Evolutionary conservation across 2,797 vertebrate genomes (phyloP).

Genomic region (Eremophila alpestris): DNA sequence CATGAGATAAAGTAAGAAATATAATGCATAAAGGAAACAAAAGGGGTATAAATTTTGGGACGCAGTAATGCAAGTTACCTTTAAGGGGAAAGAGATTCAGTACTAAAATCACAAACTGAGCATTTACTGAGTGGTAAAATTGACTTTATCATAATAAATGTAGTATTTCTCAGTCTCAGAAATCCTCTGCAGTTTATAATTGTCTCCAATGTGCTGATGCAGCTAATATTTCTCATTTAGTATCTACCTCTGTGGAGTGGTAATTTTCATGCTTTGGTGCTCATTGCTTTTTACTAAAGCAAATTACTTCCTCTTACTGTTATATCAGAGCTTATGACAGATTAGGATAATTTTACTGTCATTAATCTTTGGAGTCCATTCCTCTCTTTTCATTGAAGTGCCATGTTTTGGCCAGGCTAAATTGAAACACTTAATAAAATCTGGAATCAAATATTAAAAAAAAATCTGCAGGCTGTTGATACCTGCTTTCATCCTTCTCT

Average conservation of each 20-base stretch:
- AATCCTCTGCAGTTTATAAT: slow-evolving; percentile 9
- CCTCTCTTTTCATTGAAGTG: slow-evolving; percentile 11
- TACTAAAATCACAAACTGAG: not conserved
- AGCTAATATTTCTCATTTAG: slow-evolving; percentile 58
- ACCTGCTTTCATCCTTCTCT: not conserved
- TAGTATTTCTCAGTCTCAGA: not conserved
- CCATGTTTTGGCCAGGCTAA: not conserved
- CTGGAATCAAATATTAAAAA: not conserved
- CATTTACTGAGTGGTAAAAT: not conserved
- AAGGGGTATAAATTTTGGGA: not conserved
- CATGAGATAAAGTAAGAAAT: slow-evolving; percentile 22
- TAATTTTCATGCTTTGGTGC: slow-evolving; percentile 61
- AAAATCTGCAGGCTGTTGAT: not conserved
- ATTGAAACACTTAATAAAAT: slow-evolving; percentile 31
- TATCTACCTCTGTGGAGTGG: slow-evolving; percentile 52
- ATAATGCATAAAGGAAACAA: not conserved
- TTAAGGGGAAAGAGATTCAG: not conserved
- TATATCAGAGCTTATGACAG: slow-evolving; percentile 41
- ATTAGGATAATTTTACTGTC: slow-evolving; percentile 52
- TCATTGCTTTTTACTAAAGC: slow-evolving; percentile 46
- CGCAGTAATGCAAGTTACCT: not conserved
- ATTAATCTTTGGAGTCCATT: slow-evolving; percentile 51
- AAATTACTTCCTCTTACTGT: slow-evolving; percentile 38
- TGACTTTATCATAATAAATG: slow-evolving; percentile 27
- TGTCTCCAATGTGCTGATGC: slow-evolving; percentile 42